Percentiles rank a stretch among this genome's conserved stretches.
Conservation (phyloP, 2,113 vertebrate genomes). For the Callionymus lyra region DNA sequence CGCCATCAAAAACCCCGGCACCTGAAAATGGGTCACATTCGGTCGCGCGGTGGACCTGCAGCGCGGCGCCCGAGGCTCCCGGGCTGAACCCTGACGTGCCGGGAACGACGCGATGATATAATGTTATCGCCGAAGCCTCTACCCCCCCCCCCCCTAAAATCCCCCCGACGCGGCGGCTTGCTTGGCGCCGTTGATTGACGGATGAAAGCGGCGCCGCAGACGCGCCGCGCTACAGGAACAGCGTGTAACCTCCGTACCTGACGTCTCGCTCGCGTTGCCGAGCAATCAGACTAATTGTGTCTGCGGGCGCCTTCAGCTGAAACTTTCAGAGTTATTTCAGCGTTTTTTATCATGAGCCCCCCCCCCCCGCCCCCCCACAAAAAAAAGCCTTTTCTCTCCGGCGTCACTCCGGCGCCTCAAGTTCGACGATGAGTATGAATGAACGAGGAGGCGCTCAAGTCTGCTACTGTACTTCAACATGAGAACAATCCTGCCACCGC, state of each 20-base stretch:
- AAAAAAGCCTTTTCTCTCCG: too few relatives aligned
- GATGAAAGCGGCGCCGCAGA: conserved; percentile 35
- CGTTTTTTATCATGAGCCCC: conserved; percentile 6
- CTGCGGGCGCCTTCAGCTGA: conserved; percentile 24
- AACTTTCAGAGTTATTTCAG: conserved; percentile 17
- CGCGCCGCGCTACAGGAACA: conserved; percentile 11
- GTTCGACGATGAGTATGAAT: too few relatives aligned
- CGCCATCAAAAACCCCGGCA: not conserved
- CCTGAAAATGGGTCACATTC: conserved; percentile 44
- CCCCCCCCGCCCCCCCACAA: too few relatives aligned
- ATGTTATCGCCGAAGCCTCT: too few relatives aligned
- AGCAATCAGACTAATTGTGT: conserved; percentile 60
- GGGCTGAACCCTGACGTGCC: conserved; percentile 26
- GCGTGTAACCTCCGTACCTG: conserved; percentile 30
- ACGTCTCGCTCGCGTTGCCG: conserved; percentile 41
- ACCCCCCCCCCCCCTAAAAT: too few relatives aligned
- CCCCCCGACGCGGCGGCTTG: too few relatives aligned
- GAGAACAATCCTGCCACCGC: conserved; percentile 35
- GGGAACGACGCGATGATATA: conserved; percentile 33
- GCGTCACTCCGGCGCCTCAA: too few relatives aligned
- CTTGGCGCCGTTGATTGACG: conserved; percentile 49
- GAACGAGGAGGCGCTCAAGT: not conserved
- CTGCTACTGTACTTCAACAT: conserved; percentile 34
- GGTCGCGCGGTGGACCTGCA: conserved; percentile 42
- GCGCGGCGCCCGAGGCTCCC: conserved; percentile 29